Evolutionary conservation across 1,140 invertebrate species (phyloP), one percentile per base, ranked within the genome.

Genomic region (Neodiprion virginianus): DNA sequence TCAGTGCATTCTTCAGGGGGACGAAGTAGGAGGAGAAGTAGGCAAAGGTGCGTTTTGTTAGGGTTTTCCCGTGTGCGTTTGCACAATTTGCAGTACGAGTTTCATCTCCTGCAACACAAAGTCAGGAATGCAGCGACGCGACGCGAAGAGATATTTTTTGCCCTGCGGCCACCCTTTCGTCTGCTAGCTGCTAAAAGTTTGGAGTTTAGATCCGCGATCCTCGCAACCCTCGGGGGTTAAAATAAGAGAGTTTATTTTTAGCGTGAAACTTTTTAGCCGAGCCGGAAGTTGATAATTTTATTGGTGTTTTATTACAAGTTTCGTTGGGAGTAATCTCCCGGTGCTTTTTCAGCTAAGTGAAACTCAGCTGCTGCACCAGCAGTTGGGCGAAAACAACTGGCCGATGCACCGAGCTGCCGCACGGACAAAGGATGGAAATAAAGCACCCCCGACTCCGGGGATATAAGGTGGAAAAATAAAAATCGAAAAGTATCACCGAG

Each of bases 61-160:
- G 28, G 2, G 28, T 40, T 40, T 40, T 5, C 28, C 1, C 28
- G 28, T 40, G 28, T 40, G 28, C 5, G 28, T 40, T 40, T 40
- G 28, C 28, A 5, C 28, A 40, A 40, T 40, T 40, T 40, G 28
- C 28, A 40, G 2, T 0, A 40, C 28, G 28, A 40, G 28, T 40
- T 40, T 40, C 28, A 40, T 40, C 28, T 5, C 28, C 28, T 70
- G 23, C 66, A 23, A 28, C 10, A 48, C 68, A 50, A 8, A 74
- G 21, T 48, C 47, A 70, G 50, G 68, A 69, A 74, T 74, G 71
- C 69, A 70, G 53, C 48, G 71, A 61, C 67, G 73, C 71, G 68
- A 70, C 49, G 73, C 68, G 69, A 74, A 70, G 69, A 65, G 73
- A 69, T 69, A 70, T 68, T 47, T 49, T 67, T 9, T 17, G 23